phyloP scores from a whole-genome alignment of 2,797 vertebrate genomes.

The Gadopsis bispinosus region DNA sequence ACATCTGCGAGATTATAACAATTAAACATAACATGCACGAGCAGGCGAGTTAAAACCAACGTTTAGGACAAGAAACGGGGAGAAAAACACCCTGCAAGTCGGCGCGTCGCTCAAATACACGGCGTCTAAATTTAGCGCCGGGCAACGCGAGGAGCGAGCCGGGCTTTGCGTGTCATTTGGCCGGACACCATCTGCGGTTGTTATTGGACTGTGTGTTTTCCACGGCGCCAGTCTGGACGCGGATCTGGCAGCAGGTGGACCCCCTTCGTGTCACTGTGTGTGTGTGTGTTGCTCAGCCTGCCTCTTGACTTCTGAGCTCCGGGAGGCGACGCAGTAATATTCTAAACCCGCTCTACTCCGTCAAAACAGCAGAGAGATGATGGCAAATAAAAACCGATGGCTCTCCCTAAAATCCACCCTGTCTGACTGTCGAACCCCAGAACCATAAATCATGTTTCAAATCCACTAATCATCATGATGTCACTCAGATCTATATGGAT shows the following conservation, averaged over 20 bases:
- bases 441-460: too few relatives aligned
- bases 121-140: constrained; percentile 76
- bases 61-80: not conserved
- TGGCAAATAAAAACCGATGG: too few relatives aligned
- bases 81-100: constrained; percentile 30
- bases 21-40: too few relatives aligned
- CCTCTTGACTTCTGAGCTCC: constrained; percentile 56
- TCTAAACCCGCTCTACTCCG: too few relatives aligned
- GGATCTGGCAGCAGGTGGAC: constrained; percentile 24
- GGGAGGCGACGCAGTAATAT: not conserved
- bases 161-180: constrained; percentile 47
- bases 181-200: constrained; percentile 31
- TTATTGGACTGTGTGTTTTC: constrained; percentile 24
- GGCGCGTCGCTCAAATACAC: constrained; percentile 55
- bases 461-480: too few relatives aligned
- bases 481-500: not conserved
- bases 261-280: constrained; percentile 8
- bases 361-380: too few relatives aligned
- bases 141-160: constrained; percentile 49
- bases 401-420: too few relatives aligned
- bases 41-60: not conserved
- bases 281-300: constrained; percentile 68
- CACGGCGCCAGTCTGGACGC: constrained; percentile 4
- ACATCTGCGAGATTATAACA: constrained; percentile 7
- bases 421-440: too few relatives aligned